Conservation (phyloP, 2,113 vertebrate genomes). For the Pseudonaja textilis region DNA sequence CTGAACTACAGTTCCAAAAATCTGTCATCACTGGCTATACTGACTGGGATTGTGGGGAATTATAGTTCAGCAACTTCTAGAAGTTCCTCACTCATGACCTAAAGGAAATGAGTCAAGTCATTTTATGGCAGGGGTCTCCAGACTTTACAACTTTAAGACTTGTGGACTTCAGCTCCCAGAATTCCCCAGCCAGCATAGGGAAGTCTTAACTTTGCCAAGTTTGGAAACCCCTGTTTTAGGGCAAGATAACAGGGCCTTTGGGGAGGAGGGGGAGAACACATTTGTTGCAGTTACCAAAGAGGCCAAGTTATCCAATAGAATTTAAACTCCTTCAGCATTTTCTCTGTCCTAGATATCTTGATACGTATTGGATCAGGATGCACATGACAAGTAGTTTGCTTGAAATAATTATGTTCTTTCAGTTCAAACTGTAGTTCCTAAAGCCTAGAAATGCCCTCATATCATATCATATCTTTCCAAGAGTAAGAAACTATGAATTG, state of each 20-base stretch:
- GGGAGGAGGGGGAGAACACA: neutral
- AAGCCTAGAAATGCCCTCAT: neutral
- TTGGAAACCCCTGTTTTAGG: neutral
- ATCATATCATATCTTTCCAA: neutral
- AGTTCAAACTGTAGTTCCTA: neutral
- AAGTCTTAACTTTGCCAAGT: neutral
- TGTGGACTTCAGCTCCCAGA: neutral
- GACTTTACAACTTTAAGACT: neutral
- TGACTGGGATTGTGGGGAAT: neutral
- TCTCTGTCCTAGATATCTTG: neutral
- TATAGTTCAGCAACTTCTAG: neutral
- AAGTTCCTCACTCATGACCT: neutral
- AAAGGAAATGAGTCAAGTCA: neutral
- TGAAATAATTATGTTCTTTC: neutral
- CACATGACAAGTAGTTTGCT: neutral
- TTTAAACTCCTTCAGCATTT: neutral
- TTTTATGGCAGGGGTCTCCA: neutral
- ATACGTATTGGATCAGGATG: neutral
- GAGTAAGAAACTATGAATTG: neutral
- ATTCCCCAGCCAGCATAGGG: neutral
- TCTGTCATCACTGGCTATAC: neutral
- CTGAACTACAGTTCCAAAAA: neutral
- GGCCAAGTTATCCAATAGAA: neutral
- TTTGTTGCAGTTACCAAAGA: neutral
- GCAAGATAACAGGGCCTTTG: neutral